A percentile compares a stretch with the other conserved stretches of the same genome.
Conservation (phyloP, 2,113 vertebrate genomes). For the Zosterops japonicus region DNA sequence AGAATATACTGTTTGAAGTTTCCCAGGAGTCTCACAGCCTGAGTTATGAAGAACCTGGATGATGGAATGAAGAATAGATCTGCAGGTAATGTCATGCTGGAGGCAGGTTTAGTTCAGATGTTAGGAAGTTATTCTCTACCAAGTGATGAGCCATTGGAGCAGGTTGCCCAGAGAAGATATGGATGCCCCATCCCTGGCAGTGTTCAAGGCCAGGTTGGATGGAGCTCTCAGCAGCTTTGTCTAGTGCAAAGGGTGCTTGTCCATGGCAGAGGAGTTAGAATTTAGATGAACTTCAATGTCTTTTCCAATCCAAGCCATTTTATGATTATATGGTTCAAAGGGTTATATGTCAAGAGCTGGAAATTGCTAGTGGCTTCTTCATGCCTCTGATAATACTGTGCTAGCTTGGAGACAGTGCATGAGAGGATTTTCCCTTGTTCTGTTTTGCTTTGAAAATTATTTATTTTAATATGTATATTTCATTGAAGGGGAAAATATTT, state of each 20-base stretch:
- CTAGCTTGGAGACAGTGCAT: neutral
- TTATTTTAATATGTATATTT: neutral
- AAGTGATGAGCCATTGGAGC: neutral
- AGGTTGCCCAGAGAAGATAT: neutral
- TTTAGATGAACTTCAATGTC: rapidly evolving
- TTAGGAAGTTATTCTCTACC: neutral
- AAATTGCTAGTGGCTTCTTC: neutral
- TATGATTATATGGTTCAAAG: neutral
- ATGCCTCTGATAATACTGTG: neutral
- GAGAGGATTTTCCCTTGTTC: neutral
- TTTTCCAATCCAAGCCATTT: neutral
- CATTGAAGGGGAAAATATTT: neutral
- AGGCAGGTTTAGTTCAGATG: neutral
- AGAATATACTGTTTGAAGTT: neutral
- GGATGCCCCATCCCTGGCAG: neutral
- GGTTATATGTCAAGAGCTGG: neutral
- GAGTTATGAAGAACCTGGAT: neutral
- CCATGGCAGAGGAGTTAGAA: neutral
- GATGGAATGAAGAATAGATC: neutral
- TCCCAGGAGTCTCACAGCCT: neutral
- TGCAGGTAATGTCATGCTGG: neutral
- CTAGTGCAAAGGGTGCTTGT: neutral
- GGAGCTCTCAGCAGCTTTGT: neutral
- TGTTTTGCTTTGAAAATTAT: neutral
- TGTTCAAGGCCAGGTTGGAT: neutral